These are phyloP conservation scores for Vesta saturnalis DNA, from an alignment of 2,888 invertebrate species.

Conservation along the genomic window DNA sequence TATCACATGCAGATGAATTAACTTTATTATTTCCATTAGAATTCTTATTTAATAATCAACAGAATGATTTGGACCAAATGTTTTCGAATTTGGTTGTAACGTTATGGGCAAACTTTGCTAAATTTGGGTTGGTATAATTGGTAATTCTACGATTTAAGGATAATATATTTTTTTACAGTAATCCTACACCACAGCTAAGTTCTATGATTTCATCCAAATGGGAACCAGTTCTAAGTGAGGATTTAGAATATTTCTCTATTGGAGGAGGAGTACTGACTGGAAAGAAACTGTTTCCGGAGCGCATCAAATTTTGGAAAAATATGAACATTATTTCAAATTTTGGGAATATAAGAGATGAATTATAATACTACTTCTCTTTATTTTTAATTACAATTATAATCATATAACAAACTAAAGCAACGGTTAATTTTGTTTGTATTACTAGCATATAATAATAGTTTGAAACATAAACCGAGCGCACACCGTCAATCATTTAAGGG, in stretches of 20 bases:
- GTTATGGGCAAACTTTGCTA: constrained; percentile 3
- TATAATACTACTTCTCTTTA: too few species aligned
- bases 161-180: constrained; percentile 17
- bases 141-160: not conserved
- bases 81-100: not conserved
- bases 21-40: constrained; percentile 81
- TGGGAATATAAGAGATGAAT: too few species aligned
- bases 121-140: not conserved
- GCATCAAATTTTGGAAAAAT: constrained; percentile 5
- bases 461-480: too few species aligned
- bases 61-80: not conserved
- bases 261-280: not conserved
- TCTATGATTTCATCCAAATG: constrained; percentile 25
- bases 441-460: too few species aligned
- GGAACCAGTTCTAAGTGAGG: constrained; percentile 24
- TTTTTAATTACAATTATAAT: too few species aligned
- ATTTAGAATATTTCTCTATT: constrained; percentile 30
- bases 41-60: constrained; percentile 62
- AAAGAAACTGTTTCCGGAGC: not conserved
- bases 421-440: too few species aligned
- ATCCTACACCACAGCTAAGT: constrained; percentile 33
- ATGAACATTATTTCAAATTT: too few species aligned
- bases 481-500: too few species aligned
- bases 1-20: constrained; percentile 85
- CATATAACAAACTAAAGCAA: too few species aligned